Conservation (phyloP, 2,113 vertebrate genomes). For the Gobius niger region DNA sequence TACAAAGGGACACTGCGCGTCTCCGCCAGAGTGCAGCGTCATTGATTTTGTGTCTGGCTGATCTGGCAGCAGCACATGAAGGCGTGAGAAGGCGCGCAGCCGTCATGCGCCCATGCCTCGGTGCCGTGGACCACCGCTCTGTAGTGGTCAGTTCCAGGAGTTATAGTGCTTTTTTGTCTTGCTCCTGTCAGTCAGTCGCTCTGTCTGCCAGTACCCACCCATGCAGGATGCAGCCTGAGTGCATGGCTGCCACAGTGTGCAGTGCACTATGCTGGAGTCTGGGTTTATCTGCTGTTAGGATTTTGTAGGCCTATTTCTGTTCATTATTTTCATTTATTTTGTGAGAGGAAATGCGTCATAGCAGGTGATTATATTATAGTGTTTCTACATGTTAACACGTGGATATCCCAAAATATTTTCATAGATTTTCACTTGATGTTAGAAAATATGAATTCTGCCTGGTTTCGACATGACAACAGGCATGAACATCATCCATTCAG, state of each 20-base stretch:
- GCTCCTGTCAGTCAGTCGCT: background rate
- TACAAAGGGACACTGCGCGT: slow-evolving; percentile 18
- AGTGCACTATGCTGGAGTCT: background rate
- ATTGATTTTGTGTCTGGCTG: slow-evolving; percentile 64
- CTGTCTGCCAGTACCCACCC: slow-evolving; percentile 21
- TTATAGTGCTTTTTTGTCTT: slow-evolving; percentile 22
- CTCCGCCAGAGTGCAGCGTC: slow-evolving; percentile 58
- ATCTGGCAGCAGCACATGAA: slow-evolving; percentile 52
- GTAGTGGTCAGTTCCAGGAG: slow-evolving; percentile 3
- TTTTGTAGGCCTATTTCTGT: too few relatives aligned
- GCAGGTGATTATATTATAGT: too few relatives aligned
- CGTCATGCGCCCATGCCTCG: slow-evolving; percentile 21
- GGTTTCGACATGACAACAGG: slow-evolving; percentile 27
- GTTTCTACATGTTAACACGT: too few relatives aligned
- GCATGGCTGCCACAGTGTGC: background rate
- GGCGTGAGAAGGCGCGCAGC: slow-evolving; percentile 53
- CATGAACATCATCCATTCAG: slow-evolving; percentile 23
- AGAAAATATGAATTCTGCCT: slow-evolving; percentile 19
- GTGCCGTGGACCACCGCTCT: background rate
- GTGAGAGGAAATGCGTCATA: too few relatives aligned
- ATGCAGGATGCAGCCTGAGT: background rate
- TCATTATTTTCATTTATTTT: too few relatives aligned
- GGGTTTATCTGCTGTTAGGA: too few relatives aligned
- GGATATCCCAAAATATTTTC: too few relatives aligned
- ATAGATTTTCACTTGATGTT: slow-evolving; percentile 5